These are phyloP conservation scores for Sinocyclocheilus maitianheensis DNA, from an alignment of 2,113 vertebrate species.

Conservation along the genomic window DNA sequence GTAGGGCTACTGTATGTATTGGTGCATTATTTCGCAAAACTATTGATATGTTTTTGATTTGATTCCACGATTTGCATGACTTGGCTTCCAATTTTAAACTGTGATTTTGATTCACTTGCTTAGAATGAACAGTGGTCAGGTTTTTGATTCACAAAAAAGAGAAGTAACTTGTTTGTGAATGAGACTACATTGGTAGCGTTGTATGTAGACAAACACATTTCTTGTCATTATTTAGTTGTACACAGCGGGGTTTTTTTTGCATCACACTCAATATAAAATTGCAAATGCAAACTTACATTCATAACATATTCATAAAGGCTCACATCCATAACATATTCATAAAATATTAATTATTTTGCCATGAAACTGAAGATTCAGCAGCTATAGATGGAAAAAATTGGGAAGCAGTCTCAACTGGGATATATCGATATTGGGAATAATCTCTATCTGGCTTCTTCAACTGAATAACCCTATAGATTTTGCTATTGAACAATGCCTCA, in stretches of 20 bases:
- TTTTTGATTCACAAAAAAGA: neutral
- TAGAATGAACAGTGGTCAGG: neutral
- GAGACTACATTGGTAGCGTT: neutral
- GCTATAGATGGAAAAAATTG: neutral
- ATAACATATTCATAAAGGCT: no score
- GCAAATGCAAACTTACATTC: neutral
- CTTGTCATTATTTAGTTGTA: neutral
- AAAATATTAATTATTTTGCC: neutral
- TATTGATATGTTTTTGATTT: neutral
- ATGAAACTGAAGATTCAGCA: neutral
- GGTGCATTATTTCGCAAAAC: neutral
- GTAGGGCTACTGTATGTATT: neutral
- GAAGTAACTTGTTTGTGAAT: neutral
- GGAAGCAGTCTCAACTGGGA: no score
- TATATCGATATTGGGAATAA: neutral
- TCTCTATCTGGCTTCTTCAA: neutral
- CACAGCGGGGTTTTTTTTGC: neutral
- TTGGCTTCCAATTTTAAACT: neutral
- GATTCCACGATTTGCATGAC: neutral
- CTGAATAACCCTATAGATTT: neutral
- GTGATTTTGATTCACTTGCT: neutral
- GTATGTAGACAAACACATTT: neutral
- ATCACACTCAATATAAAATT: neutral
- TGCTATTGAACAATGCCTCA: neutral
- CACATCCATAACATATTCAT: neutral